phyloP scores from a whole-genome alignment of 2,113 vertebrate genomes.

The Sigmodon hispidus region DNA sequence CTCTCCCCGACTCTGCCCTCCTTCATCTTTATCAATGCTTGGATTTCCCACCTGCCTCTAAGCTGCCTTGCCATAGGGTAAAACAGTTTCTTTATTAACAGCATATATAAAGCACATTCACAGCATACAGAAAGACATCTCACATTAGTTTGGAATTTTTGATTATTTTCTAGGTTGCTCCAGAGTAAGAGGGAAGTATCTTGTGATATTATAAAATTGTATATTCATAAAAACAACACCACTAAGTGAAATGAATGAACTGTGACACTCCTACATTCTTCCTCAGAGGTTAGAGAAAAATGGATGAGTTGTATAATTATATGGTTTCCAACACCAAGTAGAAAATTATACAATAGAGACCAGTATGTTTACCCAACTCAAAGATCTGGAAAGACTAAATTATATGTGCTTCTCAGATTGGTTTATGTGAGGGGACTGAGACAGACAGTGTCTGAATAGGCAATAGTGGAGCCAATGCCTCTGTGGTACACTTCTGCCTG shows the following conservation, averaged over 20 bases:
- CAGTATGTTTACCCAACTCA: not conserved
- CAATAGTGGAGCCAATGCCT: not conserved
- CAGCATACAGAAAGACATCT: too few species aligned
- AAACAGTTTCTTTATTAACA: too few species aligned
- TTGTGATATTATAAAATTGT: not conserved
- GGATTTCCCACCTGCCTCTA: too few species aligned
- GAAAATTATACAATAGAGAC: conserved; percentile 33
- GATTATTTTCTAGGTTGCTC: conserved; percentile 22
- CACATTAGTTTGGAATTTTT: too few species aligned
- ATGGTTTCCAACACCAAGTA: conserved; percentile 14
- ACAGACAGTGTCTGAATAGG: not conserved
- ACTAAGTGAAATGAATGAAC: not conserved
- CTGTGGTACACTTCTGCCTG: not conserved
- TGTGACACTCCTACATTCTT: not conserved
- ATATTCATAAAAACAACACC: conserved; percentile 7
- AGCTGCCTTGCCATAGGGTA: too few species aligned
- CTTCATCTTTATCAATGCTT: too few species aligned
- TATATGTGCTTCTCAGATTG: not conserved
- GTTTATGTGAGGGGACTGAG: not conserved
- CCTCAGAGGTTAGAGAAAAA: not conserved
- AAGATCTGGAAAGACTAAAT: conserved; percentile 24
- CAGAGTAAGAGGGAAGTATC: not conserved
- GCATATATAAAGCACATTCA: too few species aligned
- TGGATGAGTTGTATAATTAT: not conserved
- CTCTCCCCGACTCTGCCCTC: too few species aligned